Evolutionary conservation across 2,888 invertebrate species (phyloP).

Genomic region (Plagodis dolabraria): DNA sequence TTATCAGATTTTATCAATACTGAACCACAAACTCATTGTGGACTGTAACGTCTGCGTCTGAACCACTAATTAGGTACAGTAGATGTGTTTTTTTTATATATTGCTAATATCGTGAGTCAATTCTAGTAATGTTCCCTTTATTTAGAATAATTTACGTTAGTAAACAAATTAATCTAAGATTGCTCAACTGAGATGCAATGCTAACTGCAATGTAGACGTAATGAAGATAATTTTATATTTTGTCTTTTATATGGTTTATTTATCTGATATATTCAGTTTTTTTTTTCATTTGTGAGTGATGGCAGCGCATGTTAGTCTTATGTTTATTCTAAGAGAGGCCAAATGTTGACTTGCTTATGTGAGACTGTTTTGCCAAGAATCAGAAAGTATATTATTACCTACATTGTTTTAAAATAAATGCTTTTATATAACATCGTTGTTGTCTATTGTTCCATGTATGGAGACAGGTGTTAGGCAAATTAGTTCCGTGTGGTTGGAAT

Average conservation of each 20-base stretch:
- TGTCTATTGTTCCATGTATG: constrained; percentile 11
- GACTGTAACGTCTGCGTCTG: constrained; percentile 75
- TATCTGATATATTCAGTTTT: constrained; percentile 76
- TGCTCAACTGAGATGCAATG: constrained; percentile 83
- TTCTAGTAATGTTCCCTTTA: constrained; percentile 82
- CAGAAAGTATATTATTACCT: constrained; percentile 85
- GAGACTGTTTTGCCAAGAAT: constrained; percentile 86
- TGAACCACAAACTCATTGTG: constrained; percentile 77
- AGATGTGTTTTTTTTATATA: constrained; percentile 69
- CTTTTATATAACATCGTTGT: constrained; percentile 73
- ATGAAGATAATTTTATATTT: constrained; percentile 74
- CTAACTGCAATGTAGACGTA: constrained; percentile 78
- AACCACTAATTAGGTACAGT: constrained; percentile 65
- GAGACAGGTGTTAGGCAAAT: constrained; percentile 10
- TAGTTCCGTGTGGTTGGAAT: constrained; percentile 3
- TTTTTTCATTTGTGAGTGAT: constrained; percentile 79
- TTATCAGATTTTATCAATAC: constrained; percentile 75
- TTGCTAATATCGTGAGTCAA: constrained; percentile 83
- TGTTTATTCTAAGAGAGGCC: constrained; percentile 84
- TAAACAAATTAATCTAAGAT: constrained; percentile 79
- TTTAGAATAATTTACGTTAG: constrained; percentile 78
- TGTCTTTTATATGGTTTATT: constrained; percentile 76
- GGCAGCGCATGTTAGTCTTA: constrained; percentile 84
- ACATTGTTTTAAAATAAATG: constrained; percentile 86
- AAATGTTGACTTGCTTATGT: constrained; percentile 85